Evolutionary conservation across 2,797 vertebrate genomes (phyloP).

Genomic region (Hemitrygon akajei): DNA sequence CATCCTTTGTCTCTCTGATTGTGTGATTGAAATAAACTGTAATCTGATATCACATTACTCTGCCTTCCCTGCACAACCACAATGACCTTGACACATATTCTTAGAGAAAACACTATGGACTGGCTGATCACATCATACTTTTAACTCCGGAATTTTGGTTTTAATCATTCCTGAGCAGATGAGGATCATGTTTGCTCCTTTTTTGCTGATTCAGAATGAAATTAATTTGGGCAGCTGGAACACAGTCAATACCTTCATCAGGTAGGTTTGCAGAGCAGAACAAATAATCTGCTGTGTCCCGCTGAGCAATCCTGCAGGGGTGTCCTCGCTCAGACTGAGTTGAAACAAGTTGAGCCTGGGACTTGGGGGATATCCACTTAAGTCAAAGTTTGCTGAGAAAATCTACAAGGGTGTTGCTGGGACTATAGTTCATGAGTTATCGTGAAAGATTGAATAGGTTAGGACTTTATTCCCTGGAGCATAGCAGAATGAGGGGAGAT

Average conservation of each 20-base stretch:
- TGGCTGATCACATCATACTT: background rate
- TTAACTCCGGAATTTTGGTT: background rate
- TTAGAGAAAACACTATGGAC: background rate
- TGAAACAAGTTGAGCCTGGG: background rate
- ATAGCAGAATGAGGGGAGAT: too few relatives aligned
- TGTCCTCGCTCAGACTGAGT: background rate
- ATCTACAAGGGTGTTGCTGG: too few relatives aligned
- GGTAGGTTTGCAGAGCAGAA: background rate
- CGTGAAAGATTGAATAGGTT: too few relatives aligned
- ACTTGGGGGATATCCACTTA: background rate
- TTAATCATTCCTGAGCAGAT: background rate
- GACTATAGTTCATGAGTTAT: too few relatives aligned
- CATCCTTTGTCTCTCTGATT: conserved; percentile 2
- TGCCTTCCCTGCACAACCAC: background rate
- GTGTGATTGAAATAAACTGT: background rate
- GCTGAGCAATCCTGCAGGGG: background rate
- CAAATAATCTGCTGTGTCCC: background rate
- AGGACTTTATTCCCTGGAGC: too few relatives aligned
- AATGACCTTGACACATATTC: background rate
- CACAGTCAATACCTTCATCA: background rate
- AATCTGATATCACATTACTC: background rate
- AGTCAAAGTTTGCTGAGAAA: too few relatives aligned
- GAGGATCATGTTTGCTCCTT: background rate
- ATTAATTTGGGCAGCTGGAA: background rate
- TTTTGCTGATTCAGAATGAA: background rate